Base-by-base conservation (phyloP, 2,888 invertebrate genomes). In the Oeneis ivallda region DNA sequence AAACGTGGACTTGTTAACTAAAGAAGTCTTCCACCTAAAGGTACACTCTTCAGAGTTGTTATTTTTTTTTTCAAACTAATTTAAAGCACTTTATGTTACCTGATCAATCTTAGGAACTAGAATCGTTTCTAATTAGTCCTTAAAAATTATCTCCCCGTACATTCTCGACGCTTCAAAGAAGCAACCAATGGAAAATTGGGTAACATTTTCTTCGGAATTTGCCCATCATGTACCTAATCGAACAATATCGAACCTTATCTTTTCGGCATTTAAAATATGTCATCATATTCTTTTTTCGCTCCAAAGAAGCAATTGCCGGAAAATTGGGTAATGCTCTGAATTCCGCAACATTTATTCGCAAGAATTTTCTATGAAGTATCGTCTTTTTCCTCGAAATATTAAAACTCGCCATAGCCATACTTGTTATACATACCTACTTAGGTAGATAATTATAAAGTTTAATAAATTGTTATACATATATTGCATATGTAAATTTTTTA, bases 311-410 rank as follows among this genome's bases (percentile, higher is more conserved):
- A 43, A 17, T 41, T 39, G n/a, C 41, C 41, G 19, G 56, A 41
- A 57, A 57, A 57, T 57, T 57, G 56, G 39, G 41, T 43, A 43
- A 41, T 41, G 41, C 56, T 13, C n/a, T 56, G 17, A 54, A 54
- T 54, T 37, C 15, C 56, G 41, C 41, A 43, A 19, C 19, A 41
- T 56, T 56, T 17, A 56, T 41, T 56, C 7, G 19, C 56, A 26
- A 41, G 13, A 56, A 57, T 54, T 54, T 19, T 50, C 11, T 50
- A 37, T 10, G 15, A 54, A 54, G 54, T 9, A 37, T 32, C 32
- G 54, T 17, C 17, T 37, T 54, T 37, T 54, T 37, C 19, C 47
- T 9, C 47, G 1, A 47, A 47, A 17, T 47, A 47, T 47, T 47
- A 47, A 17, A 13, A 43, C 7, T 7, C 3, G 43, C 13, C 13